phyloP scores from a whole-genome alignment of 2,888 invertebrate genomes.

The Luperina nickerlii region DNA sequence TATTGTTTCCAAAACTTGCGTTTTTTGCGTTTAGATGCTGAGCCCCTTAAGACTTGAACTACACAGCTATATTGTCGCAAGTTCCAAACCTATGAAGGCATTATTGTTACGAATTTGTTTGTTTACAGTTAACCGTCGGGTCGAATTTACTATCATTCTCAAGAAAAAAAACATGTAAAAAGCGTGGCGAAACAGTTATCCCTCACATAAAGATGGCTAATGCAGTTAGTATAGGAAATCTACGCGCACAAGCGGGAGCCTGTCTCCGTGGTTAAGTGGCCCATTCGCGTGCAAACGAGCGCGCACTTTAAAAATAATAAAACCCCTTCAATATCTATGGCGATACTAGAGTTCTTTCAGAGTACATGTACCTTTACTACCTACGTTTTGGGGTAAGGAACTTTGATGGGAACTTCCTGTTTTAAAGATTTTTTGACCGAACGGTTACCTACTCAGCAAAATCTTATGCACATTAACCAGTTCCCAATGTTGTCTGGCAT shows the following conservation, averaged over 20 bases:
- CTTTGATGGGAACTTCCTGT: conserved; percentile 42
- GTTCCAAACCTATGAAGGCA: conserved; percentile 71
- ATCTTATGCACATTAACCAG: conserved; percentile 49
- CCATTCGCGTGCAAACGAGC: conserved; percentile 91
- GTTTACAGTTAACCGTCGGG: conserved; percentile 65
- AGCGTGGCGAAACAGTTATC: conserved; percentile 88
- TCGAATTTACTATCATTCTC: conserved; percentile 72
- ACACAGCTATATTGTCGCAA: conserved; percentile 66
- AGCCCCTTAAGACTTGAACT: conserved; percentile 61
- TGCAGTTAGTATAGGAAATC: conserved; percentile 83
- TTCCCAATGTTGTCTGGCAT: conserved; percentile 44
- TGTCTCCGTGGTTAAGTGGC: conserved; percentile 90
- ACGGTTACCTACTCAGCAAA: not conserved
- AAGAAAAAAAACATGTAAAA: conserved; percentile 83
- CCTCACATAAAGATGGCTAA: conserved; percentile 85
- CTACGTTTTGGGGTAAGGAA: conserved; percentile 28
- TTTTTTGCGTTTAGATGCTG: no score
- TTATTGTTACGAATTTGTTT: conserved; percentile 72
- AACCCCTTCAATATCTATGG: conserved; percentile 84
- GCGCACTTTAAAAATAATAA: conserved; percentile 89
- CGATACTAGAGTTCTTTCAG: conserved; percentile 54
- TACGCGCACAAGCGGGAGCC: conserved; percentile 77
- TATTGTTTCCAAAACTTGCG: no score
- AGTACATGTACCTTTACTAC: conserved; percentile 24
- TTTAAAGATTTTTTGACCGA: conserved; percentile 2